Evolutionary conservation across 2,113 vertebrate genomes (phyloP).

Genomic region (Nothoprocta pentlandii): DNA sequence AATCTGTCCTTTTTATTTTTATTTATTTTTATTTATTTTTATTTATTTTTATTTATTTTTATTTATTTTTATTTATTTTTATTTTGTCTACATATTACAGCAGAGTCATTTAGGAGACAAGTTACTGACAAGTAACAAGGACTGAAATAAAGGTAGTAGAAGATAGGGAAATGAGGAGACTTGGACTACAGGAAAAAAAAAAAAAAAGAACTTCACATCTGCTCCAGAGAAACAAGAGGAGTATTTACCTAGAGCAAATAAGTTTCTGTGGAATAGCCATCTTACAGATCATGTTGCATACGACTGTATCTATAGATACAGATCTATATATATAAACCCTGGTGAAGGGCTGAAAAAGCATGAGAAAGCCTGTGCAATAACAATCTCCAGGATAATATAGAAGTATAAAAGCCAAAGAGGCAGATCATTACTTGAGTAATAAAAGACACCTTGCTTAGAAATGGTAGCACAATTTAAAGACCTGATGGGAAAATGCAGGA

Average conservation of each 20-base stretch:
- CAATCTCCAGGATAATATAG: background rate
- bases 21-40: too few species aligned
- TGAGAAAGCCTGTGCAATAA: background rate
- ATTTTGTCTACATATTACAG: background rate
- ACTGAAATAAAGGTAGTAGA: background rate
- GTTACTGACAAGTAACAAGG: background rate
- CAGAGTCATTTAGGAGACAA: background rate
- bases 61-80: background rate
- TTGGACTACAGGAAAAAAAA: background rate
- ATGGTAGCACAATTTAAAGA: background rate
- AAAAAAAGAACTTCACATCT: background rate
- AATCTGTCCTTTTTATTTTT: background rate
- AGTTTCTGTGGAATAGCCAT: background rate
- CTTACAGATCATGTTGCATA: background rate
- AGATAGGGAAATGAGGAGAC: background rate
- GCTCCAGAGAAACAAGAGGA: background rate
- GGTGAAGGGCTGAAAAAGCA: background rate
- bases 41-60: background rate
- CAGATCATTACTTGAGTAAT: background rate
- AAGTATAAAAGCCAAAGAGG: background rate
- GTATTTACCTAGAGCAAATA: background rate
- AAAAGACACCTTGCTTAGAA: background rate
- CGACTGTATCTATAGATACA: background rate
- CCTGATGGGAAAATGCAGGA: background rate
- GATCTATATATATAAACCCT: background rate